A percentile compares a stretch with the other conserved stretches of the same genome.
These are phyloP conservation scores for Cabera pusaria DNA, from an alignment of 2,888 invertebrate species.

Conservation along the genomic window DNA sequence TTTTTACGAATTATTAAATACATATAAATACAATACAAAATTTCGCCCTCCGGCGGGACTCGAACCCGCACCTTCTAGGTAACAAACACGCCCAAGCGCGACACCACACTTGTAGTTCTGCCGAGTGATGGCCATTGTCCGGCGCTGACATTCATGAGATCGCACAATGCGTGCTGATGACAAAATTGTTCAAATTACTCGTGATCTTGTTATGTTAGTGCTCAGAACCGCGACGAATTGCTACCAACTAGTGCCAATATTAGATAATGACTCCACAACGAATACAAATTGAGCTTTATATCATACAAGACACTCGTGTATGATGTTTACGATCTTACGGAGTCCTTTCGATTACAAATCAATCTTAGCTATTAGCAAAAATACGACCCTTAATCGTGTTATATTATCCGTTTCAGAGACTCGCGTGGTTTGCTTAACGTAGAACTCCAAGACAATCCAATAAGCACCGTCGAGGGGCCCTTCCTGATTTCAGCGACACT, in stretches of 20 bases:
- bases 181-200: constrained; percentile 75
- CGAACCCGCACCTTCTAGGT: too few species aligned
- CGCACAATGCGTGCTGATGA: constrained; percentile 62
- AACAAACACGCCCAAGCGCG: too few species aligned
- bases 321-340: constrained; percentile 38
- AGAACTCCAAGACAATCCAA: constrained; percentile 87
- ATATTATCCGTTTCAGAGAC: constrained; percentile 75
- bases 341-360: too few species aligned
- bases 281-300: constrained; percentile 73
- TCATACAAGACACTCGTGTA: constrained; percentile 40
- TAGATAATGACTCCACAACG: constrained; percentile 74
- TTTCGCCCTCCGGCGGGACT: too few species aligned
- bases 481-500: constrained; percentile 86
- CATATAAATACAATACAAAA: too few species aligned
- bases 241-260: constrained; percentile 64
- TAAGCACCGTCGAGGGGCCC: constrained; percentile 84
- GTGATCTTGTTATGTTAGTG: constrained; percentile 60
- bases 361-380: constrained; percentile 7
- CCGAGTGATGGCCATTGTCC: constrained; percentile 52
- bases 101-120: constrained; percentile 36
- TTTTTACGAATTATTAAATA: too few species aligned
- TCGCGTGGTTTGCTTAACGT: constrained; percentile 87
- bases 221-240: constrained; percentile 62
- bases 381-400: constrained; percentile 6
- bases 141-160: constrained; percentile 46